Conservation (phyloP, 2,797 vertebrate species). For the Helicolenus hilgendorfi region DNA sequence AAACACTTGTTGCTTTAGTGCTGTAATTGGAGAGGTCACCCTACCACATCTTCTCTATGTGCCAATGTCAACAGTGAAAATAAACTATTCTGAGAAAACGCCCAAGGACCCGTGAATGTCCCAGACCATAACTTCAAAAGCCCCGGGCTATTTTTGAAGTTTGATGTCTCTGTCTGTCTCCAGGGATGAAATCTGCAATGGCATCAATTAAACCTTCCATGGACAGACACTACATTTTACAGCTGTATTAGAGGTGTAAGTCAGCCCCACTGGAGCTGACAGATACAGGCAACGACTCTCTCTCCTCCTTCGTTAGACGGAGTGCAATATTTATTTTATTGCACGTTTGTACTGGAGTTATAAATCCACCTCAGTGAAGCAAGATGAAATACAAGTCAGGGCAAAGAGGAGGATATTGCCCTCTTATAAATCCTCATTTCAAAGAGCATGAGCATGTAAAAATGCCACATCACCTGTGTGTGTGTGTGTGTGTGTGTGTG, state of each 20-base stretch:
- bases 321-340: conserved; percentile 65
- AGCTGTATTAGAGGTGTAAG: conserved; percentile 54
- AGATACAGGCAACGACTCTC: conserved; percentile 26
- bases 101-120: background rate
- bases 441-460: conserved; percentile 37
- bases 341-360: conserved; percentile 55
- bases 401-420: conserved; percentile 46
- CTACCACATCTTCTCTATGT: background rate
- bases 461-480: conserved; percentile 13
- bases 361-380: conserved; percentile 54
- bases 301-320: conserved; percentile 35
- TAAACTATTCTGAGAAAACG: background rate
- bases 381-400: conserved; percentile 37
- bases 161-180: conserved; percentile 19
- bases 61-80: background rate
- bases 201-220: conserved; percentile 49
- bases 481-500: background rate
- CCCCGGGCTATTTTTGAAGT: background rate
- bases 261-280: conserved; percentile 30
- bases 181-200: conserved; percentile 18
- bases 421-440: conserved; percentile 58
- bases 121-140: conserved; percentile 2
- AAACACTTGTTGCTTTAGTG: background rate
- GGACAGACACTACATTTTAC: conserved; percentile 31
- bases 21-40: background rate